Evolutionary conservation across 2,888 invertebrate genomes (phyloP), one percentile per base, ranked within the genome.

Genomic region (Laothoe populi): DNA sequence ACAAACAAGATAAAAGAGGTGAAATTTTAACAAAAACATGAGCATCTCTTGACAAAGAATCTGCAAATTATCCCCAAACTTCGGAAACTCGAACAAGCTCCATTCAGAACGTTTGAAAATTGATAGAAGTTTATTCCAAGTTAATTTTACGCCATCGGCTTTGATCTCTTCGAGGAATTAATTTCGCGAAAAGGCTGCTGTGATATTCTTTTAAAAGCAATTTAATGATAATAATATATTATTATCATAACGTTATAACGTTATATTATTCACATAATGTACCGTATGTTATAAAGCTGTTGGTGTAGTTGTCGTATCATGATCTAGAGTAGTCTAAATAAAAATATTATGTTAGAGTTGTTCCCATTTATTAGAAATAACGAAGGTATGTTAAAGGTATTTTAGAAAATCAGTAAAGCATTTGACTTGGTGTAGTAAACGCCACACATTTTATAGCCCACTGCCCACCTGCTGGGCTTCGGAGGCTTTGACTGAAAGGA

Each of bases 81-180:
- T 60, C 65, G 69, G 64, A 61, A 65, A 70, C 74, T 69, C 62
- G 66, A 70, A 68, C 65, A 62, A 70, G 66, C 64, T 64, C 65
- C 69, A 74, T 71, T 70, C 49, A 44, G 62, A 65, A 71, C 66
- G 69, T 73, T 73, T 67, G 16, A 63, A 63, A 70, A 70, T 70
- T 66, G 67, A 63, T 49, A 24, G 62, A 74, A 74, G 63, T 71
- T 73, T 64, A 66, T 65, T 68, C 63, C 24, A 62, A 73, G 68
- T 72, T 67, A 62, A 73, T 72, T 70, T 70, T 70, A 68, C 63
- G 65, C 65, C 61, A 69, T 71, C 59, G 63, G 66, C 75, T 73
- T 75, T 73, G 68, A 75, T 71, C 71, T 73, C 67, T 66, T 19
- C 62, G 63, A 68, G 62, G 69, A 65, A 68, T 53, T 53, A 53